phyloP scores from a whole-genome alignment of 2,797 vertebrate genomes.

The Pangasius krempfi region DNA sequence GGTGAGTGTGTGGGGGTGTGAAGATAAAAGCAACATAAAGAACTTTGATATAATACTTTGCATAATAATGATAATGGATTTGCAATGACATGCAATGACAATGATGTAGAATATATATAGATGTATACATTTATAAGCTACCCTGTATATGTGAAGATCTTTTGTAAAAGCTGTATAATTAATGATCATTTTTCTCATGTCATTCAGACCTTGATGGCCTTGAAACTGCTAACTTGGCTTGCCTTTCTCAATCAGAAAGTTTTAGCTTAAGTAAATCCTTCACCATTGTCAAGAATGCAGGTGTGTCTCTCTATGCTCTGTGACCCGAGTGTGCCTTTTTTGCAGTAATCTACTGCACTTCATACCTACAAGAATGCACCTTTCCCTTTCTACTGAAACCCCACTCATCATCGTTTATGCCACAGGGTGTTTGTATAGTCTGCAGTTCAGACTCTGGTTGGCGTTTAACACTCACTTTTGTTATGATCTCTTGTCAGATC shows the following conservation, averaged over 20 bases:
- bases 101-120: neutral
- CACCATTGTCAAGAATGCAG: conserved; percentile 38
- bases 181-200: neutral
- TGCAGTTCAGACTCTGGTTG: conserved; percentile 29
- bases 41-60: conserved; percentile 23
- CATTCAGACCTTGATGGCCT: neutral
- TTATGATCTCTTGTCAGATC: conserved; percentile 53
- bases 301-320: conserved; percentile 39
- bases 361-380: conserved; percentile 26
- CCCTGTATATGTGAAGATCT: neutral
- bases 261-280: conserved; percentile 20
- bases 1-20: conserved; percentile 36
- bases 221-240: neutral
- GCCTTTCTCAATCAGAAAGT: conserved; percentile 21
- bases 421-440: conserved; percentile 49
- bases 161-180: neutral
- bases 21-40: conserved; percentile 42
- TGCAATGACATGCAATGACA: neutral
- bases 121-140: neutral
- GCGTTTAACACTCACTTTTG: conserved; percentile 26
- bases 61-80: neutral
- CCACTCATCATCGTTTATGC: conserved; percentile 26
- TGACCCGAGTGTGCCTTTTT: neutral
- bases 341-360: conserved; percentile 15
- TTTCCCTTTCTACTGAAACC: conserved; percentile 14